Evolutionary conservation across 1,140 invertebrate genomes (phyloP).

Genomic region (Coenobita brevimanus): DNA sequence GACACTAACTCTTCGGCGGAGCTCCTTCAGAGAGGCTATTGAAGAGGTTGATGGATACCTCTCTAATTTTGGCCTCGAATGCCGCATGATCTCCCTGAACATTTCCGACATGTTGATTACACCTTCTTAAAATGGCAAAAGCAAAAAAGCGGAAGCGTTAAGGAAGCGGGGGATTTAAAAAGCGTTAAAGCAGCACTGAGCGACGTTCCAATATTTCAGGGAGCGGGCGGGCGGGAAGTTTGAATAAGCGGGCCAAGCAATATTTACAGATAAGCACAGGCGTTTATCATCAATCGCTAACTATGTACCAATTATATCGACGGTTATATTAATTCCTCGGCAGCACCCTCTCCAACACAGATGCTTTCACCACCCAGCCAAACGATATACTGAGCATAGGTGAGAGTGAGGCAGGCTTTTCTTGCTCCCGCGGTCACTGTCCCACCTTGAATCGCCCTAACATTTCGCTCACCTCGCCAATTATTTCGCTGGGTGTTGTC

Average conservation of each 20-base stretch:
- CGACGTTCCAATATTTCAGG: no score
- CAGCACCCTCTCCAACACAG: no score
- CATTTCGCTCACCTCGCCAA: constrained; percentile 38
- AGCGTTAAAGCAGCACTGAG: background rate
- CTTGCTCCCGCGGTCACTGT: constrained; percentile 9
- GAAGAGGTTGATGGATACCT: constrained; percentile 43
- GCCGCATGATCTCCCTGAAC: constrained; percentile 56
- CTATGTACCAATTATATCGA: background rate
- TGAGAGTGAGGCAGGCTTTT: no score
- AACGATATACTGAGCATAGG: constrained; percentile 24
- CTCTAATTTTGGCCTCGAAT: constrained; percentile 45
- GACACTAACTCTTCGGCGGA: constrained; percentile 45
- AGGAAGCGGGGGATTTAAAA: background rate
- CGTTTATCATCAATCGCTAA: background rate
- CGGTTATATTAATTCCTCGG: background rate
- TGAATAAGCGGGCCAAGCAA: background rate
- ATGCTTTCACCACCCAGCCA: constrained; percentile 46
- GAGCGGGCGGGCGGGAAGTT: background rate
- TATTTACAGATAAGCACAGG: background rate
- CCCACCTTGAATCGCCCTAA: constrained; percentile 22
- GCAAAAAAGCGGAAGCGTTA: constrained; percentile 17
- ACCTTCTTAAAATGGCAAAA: background rate
- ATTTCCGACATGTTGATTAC: constrained; percentile 55
- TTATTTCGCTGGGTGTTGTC: constrained; percentile 4
- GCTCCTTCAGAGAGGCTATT: constrained; percentile 33